Evolutionary conservation across 2,888 invertebrate genomes (phyloP), one percentile per base, ranked within the genome.

Genomic region (Proisotoma minuta): DNA sequence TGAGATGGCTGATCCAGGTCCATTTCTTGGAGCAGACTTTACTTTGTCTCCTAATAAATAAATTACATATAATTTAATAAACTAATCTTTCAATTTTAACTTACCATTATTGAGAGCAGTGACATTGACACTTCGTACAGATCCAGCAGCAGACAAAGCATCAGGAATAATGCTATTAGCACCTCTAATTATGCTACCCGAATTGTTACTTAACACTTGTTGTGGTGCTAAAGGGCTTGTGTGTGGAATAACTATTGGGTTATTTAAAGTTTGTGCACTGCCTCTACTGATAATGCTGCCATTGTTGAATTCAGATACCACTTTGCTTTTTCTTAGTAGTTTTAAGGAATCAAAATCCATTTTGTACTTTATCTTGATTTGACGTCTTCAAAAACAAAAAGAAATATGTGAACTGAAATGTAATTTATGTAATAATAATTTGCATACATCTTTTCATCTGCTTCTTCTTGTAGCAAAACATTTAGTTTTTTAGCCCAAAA

Each of bases 271-370:
- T n/a, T n/a, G n/a, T n/a, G n/a, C n/a, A n/a, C n/a, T n/a, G n/a
- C n/a, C n/a, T n/a, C n/a, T n/a, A n/a, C n/a, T n/a, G n/a, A n/a
- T n/a, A n/a, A n/a, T n/a, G n/a, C n/a, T n/a, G n/a, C n/a, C n/a
- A n/a, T n/a, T n/a, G n/a, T n/a, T n/a, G n/a, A n/a, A n/a, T n/a
- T n/a, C n/a, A n/a, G n/a, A n/a, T n/a, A n/a, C n/a, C n/a, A n/a
- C n/a, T 15, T 26, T 27, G 27, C 8, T 60, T 24, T 15, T 50
- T 52, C 61, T 53, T 8, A 73, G 18, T 40, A 47, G 29, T 4
- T 56, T 57, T 20, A 73, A 51, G 3, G 72, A 57, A 0, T 62
- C 68, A 22, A 65, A 59, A 39, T 73, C 73, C 60, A 73, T 64
- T 8, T 69, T 68, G 53, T 68, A 58, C 20, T 62, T 68, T 5